phyloP scores from a whole-genome alignment of 2,113 vertebrate species.

The Dasypus novemcinctus region DNA sequence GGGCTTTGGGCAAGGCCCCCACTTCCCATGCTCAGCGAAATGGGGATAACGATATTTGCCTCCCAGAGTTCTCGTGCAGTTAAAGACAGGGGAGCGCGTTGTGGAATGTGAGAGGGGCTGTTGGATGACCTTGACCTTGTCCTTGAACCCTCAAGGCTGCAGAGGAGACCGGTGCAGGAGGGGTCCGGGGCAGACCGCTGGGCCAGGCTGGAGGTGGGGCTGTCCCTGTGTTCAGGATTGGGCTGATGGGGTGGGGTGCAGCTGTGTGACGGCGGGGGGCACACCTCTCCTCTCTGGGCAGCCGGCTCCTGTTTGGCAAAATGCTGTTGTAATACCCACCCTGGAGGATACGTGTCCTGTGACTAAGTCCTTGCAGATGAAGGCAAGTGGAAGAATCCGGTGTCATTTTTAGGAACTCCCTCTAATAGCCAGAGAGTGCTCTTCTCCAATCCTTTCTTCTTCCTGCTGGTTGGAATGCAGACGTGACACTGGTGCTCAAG shows the following conservation, averaged over 20 bases:
- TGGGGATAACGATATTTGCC: background rate
- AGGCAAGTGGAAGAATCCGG: background rate
- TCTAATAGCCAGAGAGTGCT: background rate
- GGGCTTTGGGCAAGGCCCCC: rapidly evolving
- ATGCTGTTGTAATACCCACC: background rate
- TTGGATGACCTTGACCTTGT: background rate
- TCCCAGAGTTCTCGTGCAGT: background rate
- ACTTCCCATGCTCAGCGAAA: background rate
- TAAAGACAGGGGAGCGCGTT: background rate
- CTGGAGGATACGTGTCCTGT: background rate
- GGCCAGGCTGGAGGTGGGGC: background rate
- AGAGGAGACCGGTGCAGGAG: background rate
- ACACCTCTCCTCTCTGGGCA: background rate
- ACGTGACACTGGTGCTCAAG: background rate
- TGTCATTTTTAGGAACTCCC: too few species aligned
- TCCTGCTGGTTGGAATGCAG: background rate
- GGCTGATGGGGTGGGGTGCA: rapidly evolving
- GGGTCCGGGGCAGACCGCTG: background rate
- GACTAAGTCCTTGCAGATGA: background rate
- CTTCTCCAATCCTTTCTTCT: background rate
- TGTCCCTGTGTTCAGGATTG: background rate
- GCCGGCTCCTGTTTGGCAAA: background rate
- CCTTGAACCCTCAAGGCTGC: background rate
- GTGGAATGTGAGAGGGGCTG: too few species aligned
- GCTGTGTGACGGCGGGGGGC: background rate